Evolutionary conservation across 1,140 invertebrate species (phyloP), one percentile per base, ranked within the genome.

Genomic region (Drosophila serrata): DNA sequence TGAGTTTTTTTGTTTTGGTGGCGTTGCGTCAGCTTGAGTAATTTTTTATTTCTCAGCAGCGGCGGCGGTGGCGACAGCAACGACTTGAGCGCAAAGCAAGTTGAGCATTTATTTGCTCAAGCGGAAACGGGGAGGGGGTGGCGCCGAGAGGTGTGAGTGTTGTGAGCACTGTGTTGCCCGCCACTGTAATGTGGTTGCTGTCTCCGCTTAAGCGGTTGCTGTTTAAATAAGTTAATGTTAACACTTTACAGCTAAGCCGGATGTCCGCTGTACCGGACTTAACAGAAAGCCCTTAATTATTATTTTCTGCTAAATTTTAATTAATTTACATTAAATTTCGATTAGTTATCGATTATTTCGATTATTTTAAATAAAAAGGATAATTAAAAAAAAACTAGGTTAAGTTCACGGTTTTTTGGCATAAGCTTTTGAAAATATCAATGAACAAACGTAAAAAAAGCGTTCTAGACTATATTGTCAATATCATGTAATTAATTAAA

Each of bases 181-280:
- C 27, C 40, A 31, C 62, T 72, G 68, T 72, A 58, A 58, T 72
- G 61, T 51, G 81, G 81, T 85, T 85, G 24, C 29, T 86, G 81
- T 85, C 73, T 65, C 62, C 31, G 77, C 81, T 85, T 11, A 62
- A 45, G 53, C 24, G 81, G 81, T 86, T 86, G 46, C 56, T 65
- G 73, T 43, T 53, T 40, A 85, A 85, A 77, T 85, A 81, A 68
- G 58, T 77, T 82, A 82, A 82, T 85, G 58, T 48, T 72, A 72
- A 70, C 40, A 37, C 29, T 58, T 72, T 70, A 72, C 68, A 72
- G 79, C 46, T 53, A 42, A 45, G 57, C 64, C 70, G 43, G 27
- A 42, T 59, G 57, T 64, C 29, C 39, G 60, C 6, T 33, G n/a
- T 22, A 7, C 24, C 22, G 4, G 40, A 40, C 45, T 60, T 61